Base-by-base conservation (phyloP, 1,140 invertebrate species). In the Calycopis cecrops region DNA sequence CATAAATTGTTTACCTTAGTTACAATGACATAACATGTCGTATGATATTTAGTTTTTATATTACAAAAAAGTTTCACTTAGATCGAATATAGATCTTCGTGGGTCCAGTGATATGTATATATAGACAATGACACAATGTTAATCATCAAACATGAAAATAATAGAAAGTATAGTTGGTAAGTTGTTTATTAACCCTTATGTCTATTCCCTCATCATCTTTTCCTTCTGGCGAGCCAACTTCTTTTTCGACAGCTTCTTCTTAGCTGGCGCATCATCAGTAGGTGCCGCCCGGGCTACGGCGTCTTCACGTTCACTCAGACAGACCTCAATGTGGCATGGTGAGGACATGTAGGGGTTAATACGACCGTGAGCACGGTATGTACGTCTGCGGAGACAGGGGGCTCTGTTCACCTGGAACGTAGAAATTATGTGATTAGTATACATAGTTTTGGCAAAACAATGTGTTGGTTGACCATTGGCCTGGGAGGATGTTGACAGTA, bases 341-440 rank as follows among this genome's bases (percentile, higher is more conserved):
- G 95, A 98, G 62, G 96, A 98, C 98, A 99, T 99, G 91, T 99
- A 99, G 35, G 98, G 98, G 85, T 99, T 99, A 82, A 99, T 99
- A 76, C 99, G 93, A 90, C 99, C 99, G 85, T 99, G 99, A 67
- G 99, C 99, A 89, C 99, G 93, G 90, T 99, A 99, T 9, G 98
- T 99, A 74, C 99, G 92, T 73, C 99, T 92, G 73, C 99, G 94
- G 85, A 99, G 93, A 81, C 98, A 98, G 49, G 98, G 97, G 10
- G 99, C 99, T 63, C 97, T 92, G 80, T 99, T 99, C 9, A 99
- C 93, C 89, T 90, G 67, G 4, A 81, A 78, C 42, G n/a, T n/a
- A n/a, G n/a, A n/a, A n/a, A n/a, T n/a, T n/a, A n/a, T n/a, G n/a
- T n/a, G n/a, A n/a, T n/a, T n/a, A n/a, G n/a, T n/a, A n/a, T n/a